Conservation (phyloP, 2,888 invertebrate genomes). For the Hirtodrosophila alboralis region DNA sequence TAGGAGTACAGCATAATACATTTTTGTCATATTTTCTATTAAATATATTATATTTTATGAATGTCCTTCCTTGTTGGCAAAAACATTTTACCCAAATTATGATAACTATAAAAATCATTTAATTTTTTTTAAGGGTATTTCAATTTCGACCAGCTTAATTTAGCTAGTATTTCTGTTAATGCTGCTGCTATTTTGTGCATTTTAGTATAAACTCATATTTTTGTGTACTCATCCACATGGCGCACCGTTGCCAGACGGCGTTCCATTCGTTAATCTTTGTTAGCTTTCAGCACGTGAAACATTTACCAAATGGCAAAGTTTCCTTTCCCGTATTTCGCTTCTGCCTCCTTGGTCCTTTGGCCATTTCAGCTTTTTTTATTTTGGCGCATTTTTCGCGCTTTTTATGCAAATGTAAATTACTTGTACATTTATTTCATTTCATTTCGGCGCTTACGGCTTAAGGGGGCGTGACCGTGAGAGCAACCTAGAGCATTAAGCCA, state of each 20-base stretch:
- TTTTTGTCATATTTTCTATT: no score
- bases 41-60: no score
- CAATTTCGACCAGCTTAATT: neutral
- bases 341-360: neutral
- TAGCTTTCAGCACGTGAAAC: constrained; percentile 54
- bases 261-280: constrained; percentile 55
- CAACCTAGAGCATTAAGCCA: constrained; percentile 26
- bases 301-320: constrained; percentile 48
- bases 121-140: no score
- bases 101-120: no score
- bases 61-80: no score
- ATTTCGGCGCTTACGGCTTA: constrained; percentile 35
- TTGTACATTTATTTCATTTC: constrained; percentile 49
- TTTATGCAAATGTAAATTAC: constrained; percentile 65
- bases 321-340: neutral
- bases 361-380: constrained; percentile 17
- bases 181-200: constrained; percentile 5
- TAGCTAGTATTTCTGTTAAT: constrained; percentile 4
- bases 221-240: constrained; percentile 19
- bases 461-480: constrained; percentile 11
- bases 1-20: no score
- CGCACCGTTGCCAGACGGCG: constrained; percentile 16
- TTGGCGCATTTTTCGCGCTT: constrained; percentile 44
- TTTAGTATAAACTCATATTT: constrained; percentile 11
- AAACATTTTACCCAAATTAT: no score